These are phyloP conservation scores for Cheilosia pagana DNA, from an alignment of 2,888 invertebrate species.

Conservation along the genomic window DNA sequence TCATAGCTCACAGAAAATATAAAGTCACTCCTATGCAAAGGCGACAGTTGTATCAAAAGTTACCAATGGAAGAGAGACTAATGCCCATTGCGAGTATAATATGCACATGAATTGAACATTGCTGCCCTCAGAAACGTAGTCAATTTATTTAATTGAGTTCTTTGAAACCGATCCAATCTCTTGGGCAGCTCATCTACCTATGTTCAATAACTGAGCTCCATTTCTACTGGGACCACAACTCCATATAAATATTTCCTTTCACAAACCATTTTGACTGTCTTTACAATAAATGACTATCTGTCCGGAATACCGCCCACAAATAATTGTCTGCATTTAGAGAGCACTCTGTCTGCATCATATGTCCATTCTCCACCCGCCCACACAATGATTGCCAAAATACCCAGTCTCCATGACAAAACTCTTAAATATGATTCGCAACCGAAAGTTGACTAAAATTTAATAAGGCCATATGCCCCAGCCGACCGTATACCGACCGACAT, in stretches of 20 bases:
- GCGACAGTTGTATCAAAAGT: too few relatives aligned
- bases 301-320: slow-evolving; percentile 42
- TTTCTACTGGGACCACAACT: not conserved
- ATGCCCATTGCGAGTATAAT: too few relatives aligned
- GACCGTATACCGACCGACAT: slow-evolving; percentile 5
- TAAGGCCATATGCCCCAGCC: slow-evolving; percentile 42
- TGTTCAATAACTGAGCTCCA: slow-evolving; percentile 5
- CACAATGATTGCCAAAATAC: slow-evolving; percentile 7
- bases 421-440: slow-evolving; percentile 44
- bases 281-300: slow-evolving; percentile 56
- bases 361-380: not conserved
- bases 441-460: slow-evolving; percentile 59
- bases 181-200: too few relatives aligned
- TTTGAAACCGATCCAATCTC: too few relatives aligned
- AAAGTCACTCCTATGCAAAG: too few relatives aligned
- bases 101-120: too few relatives aligned
- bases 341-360: not conserved
- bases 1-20: too few relatives aligned
- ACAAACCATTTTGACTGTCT: slow-evolving; percentile 33
- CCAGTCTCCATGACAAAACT: slow-evolving; percentile 19
- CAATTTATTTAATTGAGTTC: too few relatives aligned
- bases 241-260: slow-evolving; percentile 13
- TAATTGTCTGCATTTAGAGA: slow-evolving; percentile 51
- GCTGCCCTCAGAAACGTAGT: too few relatives aligned
- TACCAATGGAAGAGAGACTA: too few relatives aligned